These are phyloP conservation scores for Amphipyra tragopoginis DNA, from an alignment of 2,888 invertebrate genomes.

Conservation along the genomic window DNA sequence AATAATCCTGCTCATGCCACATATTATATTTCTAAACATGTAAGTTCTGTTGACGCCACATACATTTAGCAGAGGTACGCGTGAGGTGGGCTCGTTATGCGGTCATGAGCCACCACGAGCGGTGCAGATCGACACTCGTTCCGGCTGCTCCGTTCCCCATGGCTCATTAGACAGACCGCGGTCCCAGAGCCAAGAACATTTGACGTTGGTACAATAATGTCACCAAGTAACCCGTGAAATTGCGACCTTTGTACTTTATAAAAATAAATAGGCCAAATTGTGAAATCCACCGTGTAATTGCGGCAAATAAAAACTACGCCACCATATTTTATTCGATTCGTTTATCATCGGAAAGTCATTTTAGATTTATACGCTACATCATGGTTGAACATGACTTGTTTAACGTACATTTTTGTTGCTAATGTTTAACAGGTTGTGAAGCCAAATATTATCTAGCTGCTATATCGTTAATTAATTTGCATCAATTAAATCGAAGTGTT, in stretches of 20 bases:
- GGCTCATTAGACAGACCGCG: constrained; percentile 65
- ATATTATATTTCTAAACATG: constrained; percentile 22
- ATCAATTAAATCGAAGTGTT: constrained; percentile 14
- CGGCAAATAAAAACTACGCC: constrained; percentile 39
- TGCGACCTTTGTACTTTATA: constrained; percentile 50
- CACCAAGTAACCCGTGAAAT: constrained; percentile 55
- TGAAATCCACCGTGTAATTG: constrained; percentile 51
- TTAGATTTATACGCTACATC: constrained; percentile 15
- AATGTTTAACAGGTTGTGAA: constrained; percentile 2
- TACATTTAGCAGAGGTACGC: constrained; percentile 36
- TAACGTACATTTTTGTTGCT: background rate
- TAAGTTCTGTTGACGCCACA: constrained; percentile 36
- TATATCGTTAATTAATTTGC: background rate
- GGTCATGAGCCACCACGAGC: constrained; percentile 46
- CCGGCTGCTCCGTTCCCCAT: constrained; percentile 47
- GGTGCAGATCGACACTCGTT: constrained; percentile 55
- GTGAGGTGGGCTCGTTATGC: constrained; percentile 49
- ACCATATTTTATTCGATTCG: constrained; percentile 37
- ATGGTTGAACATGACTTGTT: constrained; percentile 16
- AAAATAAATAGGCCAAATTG: constrained; percentile 51
- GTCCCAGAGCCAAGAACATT: constrained; percentile 55
- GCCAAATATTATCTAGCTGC: background rate
- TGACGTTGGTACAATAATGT: constrained; percentile 52
- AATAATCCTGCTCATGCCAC: background rate
- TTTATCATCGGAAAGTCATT: constrained; percentile 26